Percentiles rank a stretch among this genome's conserved stretches.
Evolutionary conservation across 2,797 vertebrate species (phyloP).

Genomic region (Pseudochaenichthys georgianus): DNA sequence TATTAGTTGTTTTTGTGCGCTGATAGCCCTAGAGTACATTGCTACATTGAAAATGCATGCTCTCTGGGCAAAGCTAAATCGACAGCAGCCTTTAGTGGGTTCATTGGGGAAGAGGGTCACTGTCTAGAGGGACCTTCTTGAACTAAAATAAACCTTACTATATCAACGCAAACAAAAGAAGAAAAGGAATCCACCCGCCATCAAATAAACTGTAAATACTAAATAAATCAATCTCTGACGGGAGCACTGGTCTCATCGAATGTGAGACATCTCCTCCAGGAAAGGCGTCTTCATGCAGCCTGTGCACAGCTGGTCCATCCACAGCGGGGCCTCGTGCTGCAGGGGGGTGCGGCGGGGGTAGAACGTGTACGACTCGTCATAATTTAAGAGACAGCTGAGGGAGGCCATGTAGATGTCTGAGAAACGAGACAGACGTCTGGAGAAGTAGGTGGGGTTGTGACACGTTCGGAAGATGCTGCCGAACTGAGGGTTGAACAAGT

Average conservation of each 20-base stretch:
- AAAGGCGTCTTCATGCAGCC: constrained; percentile 89
- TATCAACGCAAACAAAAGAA: too few species aligned
- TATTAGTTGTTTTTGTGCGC: constrained; percentile 63
- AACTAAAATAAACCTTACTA: constrained; percentile 5
- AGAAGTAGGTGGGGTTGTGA: constrained; percentile 92
- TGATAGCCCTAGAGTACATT: constrained; percentile 16
- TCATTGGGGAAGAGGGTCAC: constrained; percentile 21
- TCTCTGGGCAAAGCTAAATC: constrained; percentile 21
- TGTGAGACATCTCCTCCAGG: constrained; percentile 88
- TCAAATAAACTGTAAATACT: constrained; percentile 26
- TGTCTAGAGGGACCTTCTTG: constrained; percentile 14
- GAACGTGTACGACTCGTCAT: constrained; percentile 86
- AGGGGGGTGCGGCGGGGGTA: constrained; percentile 89
- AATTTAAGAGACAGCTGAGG: constrained; percentile 88
- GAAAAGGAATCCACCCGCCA: constrained; percentile 11
- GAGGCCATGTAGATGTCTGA: constrained; percentile 91
- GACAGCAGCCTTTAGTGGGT: constrained; percentile 58
- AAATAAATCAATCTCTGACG: constrained; percentile 36
- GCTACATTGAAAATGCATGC: background rate
- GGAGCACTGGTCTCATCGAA: constrained; percentile 78
- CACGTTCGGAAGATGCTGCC: constrained; percentile 91
- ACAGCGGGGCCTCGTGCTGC: constrained; percentile 90
- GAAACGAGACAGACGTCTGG: constrained; percentile 88
- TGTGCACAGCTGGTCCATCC: constrained; percentile 92
- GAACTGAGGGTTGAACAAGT: constrained; percentile 90